Evolutionary conservation across 2,797 vertebrate genomes (phyloP).

Genomic region (Corythornis leucogaster): DNA sequence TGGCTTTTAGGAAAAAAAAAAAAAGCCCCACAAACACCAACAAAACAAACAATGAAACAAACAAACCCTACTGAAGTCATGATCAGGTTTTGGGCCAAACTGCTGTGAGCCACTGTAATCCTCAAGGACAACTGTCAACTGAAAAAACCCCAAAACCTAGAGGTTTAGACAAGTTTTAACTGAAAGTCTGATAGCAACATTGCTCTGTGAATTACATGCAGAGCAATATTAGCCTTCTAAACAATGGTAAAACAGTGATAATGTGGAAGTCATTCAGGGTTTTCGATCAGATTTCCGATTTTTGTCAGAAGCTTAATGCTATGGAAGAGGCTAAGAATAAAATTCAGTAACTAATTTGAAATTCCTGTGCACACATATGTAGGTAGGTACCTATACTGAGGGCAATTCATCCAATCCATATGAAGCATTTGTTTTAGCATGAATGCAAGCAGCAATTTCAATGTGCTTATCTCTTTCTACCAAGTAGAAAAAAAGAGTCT

Average conservation of each 20-base stretch:
- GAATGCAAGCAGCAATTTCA: neutral
- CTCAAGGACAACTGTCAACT: neutral
- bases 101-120: neutral
- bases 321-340: neutral
- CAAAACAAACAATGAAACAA: no score
- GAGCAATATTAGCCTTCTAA: neutral
- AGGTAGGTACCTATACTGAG: neutral
- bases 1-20: neutral
- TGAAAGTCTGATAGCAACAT: neutral
- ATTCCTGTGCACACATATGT: neutral
- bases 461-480: neutral
- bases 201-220: neutral
- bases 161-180: neutral
- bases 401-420: neutral
- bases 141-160: neutral
- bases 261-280: neutral
- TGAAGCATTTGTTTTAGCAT: neutral
- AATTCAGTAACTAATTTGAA: neutral
- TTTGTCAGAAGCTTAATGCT: neutral
- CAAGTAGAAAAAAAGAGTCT: neutral
- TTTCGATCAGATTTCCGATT: neutral
- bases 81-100: neutral
- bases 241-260: neutral
- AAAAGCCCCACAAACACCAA: no score
- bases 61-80: neutral